A percentile compares a stretch with the other conserved stretches of the same genome.
These are phyloP conservation scores for Theretra japonica DNA, from an alignment of 2,888 invertebrate species.

Conservation along the genomic window DNA sequence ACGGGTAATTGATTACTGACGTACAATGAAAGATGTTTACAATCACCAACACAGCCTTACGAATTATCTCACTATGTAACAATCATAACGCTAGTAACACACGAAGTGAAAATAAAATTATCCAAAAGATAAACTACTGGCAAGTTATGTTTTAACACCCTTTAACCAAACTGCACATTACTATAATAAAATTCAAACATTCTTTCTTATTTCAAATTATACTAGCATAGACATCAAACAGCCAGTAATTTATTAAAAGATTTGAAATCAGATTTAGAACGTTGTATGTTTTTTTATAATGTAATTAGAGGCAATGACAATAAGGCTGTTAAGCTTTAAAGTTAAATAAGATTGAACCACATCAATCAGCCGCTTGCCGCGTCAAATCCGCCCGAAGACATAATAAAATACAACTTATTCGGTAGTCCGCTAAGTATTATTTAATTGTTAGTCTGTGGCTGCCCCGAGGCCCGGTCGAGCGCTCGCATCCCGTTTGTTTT, in stretches of 20 bases:
- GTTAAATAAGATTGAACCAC: constrained; percentile 55
- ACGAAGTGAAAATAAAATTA: constrained; percentile 28
- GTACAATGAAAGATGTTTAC: constrained; percentile 44
- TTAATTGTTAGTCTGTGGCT: constrained; percentile 78
- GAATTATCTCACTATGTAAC: constrained; percentile 27
- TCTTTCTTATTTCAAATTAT: constrained; percentile 2
- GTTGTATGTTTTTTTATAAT: constrained; percentile 27
- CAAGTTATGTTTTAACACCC: constrained; percentile 1
- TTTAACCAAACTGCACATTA: neutral
- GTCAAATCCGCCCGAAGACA: constrained; percentile 77
- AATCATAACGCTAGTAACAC: constrained; percentile 34
- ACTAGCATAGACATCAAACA: constrained; percentile 3
- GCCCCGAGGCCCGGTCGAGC: constrained; percentile 63
- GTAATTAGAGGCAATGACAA: constrained; percentile 46
- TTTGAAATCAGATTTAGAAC: neutral
- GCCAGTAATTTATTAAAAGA: neutral
- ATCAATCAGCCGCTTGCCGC: constrained; percentile 74
- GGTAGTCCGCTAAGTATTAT: constrained; percentile 81
- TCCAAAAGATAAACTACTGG: constrained; percentile 8
- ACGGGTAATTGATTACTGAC: constrained; percentile 64
- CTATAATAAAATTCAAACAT: constrained; percentile 6
- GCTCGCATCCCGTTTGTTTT: constrained; percentile 54
- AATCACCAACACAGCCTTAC: constrained; percentile 29
- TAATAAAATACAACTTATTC: constrained; percentile 77
- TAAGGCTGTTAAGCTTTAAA: constrained; percentile 53